A percentile compares a stretch with the other conserved stretches of the same genome.
Conservation (phyloP, 2,888 invertebrate species). For the Drosophila picticornis region DNA sequence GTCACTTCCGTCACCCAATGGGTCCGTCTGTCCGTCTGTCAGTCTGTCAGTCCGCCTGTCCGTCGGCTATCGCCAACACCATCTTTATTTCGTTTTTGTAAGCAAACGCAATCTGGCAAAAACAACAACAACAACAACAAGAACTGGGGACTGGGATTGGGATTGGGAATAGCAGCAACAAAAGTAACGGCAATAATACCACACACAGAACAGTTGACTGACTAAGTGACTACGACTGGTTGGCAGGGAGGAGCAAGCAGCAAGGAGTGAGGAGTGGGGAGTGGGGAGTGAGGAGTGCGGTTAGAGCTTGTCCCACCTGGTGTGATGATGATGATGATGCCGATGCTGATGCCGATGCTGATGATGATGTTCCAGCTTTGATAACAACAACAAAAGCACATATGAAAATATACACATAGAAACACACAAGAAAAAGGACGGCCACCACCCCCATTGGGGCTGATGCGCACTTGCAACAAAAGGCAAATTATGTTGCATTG, state of each 20-base stretch:
- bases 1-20: constrained; percentile 65
- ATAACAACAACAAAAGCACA: constrained; percentile 10
- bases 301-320: background rate
- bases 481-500: constrained; percentile 28
- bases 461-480: constrained; percentile 48
- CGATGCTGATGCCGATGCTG: background rate
- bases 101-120: constrained; percentile 66
- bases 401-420: background rate
- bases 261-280: background rate
- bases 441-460: background rate
- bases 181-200: constrained; percentile 56
- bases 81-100: constrained; percentile 66
- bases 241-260: background rate
- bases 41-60: background rate
- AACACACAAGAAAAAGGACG: background rate
- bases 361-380: constrained; percentile 6
- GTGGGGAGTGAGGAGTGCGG: background rate
- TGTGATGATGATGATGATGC: background rate
- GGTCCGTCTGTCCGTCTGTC: background rate
- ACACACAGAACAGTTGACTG: constrained; percentile 69
- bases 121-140: constrained; percentile 58
- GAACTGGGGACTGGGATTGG: constrained; percentile 34
- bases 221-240: constrained; percentile 60
- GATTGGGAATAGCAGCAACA: constrained; percentile 49
- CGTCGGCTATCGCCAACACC: constrained; percentile 70